A percentile compares a stretch with the other conserved stretches of the same genome.
Conservation (phyloP, 2,888 invertebrate species). For the Aproaerema taeniolella region DNA sequence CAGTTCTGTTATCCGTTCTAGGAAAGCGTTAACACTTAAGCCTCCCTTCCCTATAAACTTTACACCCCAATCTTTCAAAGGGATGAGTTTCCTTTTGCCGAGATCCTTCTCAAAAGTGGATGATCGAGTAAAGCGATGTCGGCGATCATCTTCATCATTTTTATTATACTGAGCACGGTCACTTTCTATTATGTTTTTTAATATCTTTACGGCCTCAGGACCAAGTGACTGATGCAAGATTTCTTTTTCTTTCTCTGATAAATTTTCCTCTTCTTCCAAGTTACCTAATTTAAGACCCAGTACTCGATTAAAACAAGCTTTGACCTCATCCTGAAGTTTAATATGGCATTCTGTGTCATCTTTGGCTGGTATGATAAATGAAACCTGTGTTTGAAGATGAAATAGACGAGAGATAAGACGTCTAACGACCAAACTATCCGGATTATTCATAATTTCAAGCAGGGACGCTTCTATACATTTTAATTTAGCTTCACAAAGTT, state of each 20-base stretch:
- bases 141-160: too few species aligned
- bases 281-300: not conserved
- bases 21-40: too few species aligned
- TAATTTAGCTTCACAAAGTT: too few species aligned
- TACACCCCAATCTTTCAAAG: too few species aligned
- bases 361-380: not conserved
- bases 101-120: too few species aligned
- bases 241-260: not conserved
- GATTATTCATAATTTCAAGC: too few species aligned
- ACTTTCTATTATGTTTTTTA: not conserved
- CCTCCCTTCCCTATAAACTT: too few species aligned
- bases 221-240: not conserved
- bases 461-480: too few species aligned
- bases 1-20: too few species aligned
- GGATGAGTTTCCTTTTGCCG: too few species aligned
- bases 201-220: not conserved
- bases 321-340: not conserved
- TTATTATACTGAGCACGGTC: too few species aligned
- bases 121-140: not conserved
- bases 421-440: not conserved
- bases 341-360: not conserved
- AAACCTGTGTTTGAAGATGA: constrained; percentile 2
- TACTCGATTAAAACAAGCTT: too few species aligned
- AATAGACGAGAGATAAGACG: not conserved
- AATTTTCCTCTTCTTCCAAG: not conserved